Percentiles rank a stretch among this genome's conserved stretches.
Conservation (phyloP, 2,797 vertebrate genomes). For the Neosalanx taihuensis region DNA sequence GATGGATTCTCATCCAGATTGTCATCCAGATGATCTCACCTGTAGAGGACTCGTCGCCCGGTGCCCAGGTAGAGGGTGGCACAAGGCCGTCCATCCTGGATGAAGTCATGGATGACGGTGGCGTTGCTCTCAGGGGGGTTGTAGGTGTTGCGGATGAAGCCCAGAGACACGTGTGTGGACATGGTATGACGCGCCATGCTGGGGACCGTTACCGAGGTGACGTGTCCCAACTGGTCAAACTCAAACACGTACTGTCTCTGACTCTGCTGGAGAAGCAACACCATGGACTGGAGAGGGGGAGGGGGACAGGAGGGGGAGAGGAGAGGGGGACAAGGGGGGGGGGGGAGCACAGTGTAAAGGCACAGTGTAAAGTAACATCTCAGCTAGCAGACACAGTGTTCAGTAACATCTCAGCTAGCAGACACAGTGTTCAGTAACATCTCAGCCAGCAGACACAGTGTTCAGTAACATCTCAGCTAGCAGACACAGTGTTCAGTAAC, state of each 20-base stretch:
- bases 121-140: constrained; percentile 87
- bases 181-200: constrained; percentile 87
- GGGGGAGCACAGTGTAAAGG: too few species aligned
- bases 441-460: too few species aligned
- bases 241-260: constrained; percentile 89
- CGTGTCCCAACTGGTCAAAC: constrained; percentile 79
- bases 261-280: constrained; percentile 83
- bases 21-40: constrained; percentile 22
- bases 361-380: too few species aligned
- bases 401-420: too few species aligned
- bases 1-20: too few species aligned
- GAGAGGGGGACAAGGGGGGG: too few species aligned
- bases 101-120: constrained; percentile 85
- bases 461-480: too few species aligned
- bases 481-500: too few species aligned
- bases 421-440: too few species aligned
- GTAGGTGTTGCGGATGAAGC: constrained; percentile 87
- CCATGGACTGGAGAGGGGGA: constrained; percentile 77
- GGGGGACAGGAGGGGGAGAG: not conserved
- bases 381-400: too few species aligned
- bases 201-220: constrained; percentile 85
- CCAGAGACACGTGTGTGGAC: constrained; percentile 84
- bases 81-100: constrained; percentile 81
- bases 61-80: constrained; percentile 83
- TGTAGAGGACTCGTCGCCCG: constrained; percentile 84